phyloP scores from a whole-genome alignment of 2,113 vertebrate genomes.

The Oncorhynchus kisutch region DNA sequence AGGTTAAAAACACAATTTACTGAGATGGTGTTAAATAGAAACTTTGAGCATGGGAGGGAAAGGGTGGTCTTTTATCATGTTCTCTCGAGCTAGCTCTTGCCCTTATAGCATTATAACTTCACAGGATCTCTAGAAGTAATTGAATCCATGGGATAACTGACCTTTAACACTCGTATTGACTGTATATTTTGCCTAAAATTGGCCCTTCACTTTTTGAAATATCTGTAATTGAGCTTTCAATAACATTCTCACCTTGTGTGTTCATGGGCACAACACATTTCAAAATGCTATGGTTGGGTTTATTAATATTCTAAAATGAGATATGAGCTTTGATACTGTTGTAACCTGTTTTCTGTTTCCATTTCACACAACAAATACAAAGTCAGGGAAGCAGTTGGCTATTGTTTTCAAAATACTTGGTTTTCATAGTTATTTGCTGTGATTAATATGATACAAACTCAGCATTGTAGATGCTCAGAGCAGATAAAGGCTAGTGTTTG shows the following conservation, averaged over 20 bases:
- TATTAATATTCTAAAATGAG: background rate
- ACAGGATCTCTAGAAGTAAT: background rate
- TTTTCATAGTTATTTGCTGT: too few species aligned
- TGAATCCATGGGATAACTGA: slow-evolving; percentile 4
- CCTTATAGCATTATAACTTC: background rate
- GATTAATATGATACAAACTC: too few species aligned
- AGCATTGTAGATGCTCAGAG: too few species aligned
- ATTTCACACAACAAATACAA: background rate
- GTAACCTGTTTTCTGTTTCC: background rate
- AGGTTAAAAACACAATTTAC: background rate
- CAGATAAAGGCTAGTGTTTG: too few species aligned
- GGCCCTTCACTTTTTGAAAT: slow-evolving; percentile 15
- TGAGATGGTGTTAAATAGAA: background rate
- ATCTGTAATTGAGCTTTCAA: slow-evolving; percentile 3
- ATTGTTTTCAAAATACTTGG: too few species aligned
- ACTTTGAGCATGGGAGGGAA: background rate
- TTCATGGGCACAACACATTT: background rate
- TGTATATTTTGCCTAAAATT: slow-evolving; percentile 1
- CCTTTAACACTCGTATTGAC: slow-evolving; percentile 1
- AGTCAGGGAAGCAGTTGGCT: too few species aligned
- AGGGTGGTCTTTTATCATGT: background rate
- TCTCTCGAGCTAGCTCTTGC: slow-evolving; percentile 11
- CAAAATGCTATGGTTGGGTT: background rate
- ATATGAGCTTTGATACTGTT: background rate
- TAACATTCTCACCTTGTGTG: background rate